Base-by-base conservation (phyloP, 2,797 vertebrate genomes). In the Onychomys torridus region DNA sequence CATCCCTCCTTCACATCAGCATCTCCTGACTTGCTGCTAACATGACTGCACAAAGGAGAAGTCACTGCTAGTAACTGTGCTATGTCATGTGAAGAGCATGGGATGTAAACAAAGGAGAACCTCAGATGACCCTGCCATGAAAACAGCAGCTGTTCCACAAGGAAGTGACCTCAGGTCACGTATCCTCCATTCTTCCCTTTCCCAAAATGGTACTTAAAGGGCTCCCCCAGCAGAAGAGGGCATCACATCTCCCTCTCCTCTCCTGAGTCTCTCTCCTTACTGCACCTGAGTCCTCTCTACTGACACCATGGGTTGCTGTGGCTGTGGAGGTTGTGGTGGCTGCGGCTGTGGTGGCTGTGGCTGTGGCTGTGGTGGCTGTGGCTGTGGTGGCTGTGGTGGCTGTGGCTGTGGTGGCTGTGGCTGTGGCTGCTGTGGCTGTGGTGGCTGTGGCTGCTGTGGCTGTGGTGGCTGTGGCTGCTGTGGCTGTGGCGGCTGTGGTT, bases 151-250 rank as follows among this genome's bases (percentile, higher is more conserved):
- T 34, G 75, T 3, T 90, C 23, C 5, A 89, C 12, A 81, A 92
- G 97, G 96, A 95, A 97, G 82, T 71, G 79, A 43, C 63, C 21
- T 13, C 34, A 46, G 49, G 65, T 94, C 89, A 89, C n/a, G 78
- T 61, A 95, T 75, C 65, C 16, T 6, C 21, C 34, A 34, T 59
- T 34, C 40, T 46, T 78, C 21, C 40, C 29, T 67, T 4, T 14
- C 65, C 78, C 34, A 34, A 37, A 88, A 61, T 13, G 40, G 52
- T 96, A 97, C 11, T 61, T 86, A n/a, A 49, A 49, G 71, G 46
- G 4, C 40, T 59, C 40, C 17, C 46, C 43, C 12, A 25, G 46
- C 61, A 63, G 82, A 12, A 13, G 46, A 2, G 34, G 19, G 11
- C 8, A 46, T 77, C 77, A 61, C 67, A 77, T 37, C 52, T 57